These are phyloP conservation scores for Nesogale talazaci DNA, from an alignment of 2,113 vertebrate species.

Conservation along the genomic window DNA sequence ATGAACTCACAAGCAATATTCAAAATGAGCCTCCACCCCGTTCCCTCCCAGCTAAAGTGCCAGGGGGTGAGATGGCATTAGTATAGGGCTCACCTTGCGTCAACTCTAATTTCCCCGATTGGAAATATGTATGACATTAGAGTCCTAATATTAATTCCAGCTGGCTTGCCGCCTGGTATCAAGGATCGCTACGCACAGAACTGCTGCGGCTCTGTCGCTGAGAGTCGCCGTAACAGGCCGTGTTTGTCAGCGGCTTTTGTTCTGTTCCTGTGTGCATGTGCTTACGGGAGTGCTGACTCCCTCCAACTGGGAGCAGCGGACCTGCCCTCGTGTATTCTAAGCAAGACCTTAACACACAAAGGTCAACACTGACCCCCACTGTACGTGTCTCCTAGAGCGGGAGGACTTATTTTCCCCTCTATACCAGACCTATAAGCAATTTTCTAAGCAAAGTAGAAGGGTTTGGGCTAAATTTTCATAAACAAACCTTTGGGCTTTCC, in stretches of 20 bases:
- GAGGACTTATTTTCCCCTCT: background rate
- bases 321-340: background rate
- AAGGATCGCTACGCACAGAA: no score
- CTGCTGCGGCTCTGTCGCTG: background rate
- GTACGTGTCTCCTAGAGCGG: background rate
- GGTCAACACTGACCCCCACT: background rate
- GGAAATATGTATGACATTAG: slow-evolving; percentile 2
- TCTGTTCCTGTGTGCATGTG: background rate
- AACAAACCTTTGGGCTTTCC: background rate
- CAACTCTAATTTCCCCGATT: background rate
- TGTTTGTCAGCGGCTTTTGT: background rate
- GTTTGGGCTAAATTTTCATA: background rate
- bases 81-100: background rate
- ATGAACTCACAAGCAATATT: background rate
- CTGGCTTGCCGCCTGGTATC: background rate
- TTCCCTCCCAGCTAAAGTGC: background rate
- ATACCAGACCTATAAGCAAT: background rate
- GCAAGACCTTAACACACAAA: background rate
- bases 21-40: background rate
- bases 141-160: background rate
- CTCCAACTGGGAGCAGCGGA: background rate
- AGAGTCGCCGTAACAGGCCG: background rate
- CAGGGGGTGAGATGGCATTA: background rate
- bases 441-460: background rate
- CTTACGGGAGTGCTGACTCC: background rate